Conservation (phyloP, 1,140 invertebrate genomes). For the Papilio glaucus region DNA sequence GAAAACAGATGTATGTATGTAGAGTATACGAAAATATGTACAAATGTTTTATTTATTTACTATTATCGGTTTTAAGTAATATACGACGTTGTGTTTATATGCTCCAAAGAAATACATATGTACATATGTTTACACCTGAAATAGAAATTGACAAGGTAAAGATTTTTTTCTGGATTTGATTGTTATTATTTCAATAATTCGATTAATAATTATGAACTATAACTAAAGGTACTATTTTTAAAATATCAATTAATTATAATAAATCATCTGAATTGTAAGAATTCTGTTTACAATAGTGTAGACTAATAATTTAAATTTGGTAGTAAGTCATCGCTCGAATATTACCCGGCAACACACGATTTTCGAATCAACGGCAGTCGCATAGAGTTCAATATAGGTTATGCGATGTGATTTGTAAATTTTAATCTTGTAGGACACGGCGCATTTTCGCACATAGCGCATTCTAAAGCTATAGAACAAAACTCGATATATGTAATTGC, state of each 20-base stretch:
- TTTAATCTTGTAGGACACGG: neutral
- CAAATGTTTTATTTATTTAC: neutral
- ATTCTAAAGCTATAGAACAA: conserved; percentile 19
- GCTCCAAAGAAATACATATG: neutral
- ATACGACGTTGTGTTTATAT: neutral
- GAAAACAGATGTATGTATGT: neutral
- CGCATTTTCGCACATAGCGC: conserved; percentile 33
- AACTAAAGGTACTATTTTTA: neutral
- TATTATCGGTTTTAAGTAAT: neutral
- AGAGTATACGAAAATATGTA: no score
- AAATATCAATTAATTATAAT: neutral
- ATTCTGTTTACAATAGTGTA: neutral
- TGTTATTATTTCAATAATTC: neutral
- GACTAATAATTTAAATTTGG: neutral
- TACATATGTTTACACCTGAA: neutral
- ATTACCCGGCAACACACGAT: neutral
- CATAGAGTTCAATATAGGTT: neutral
- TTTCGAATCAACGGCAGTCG: neutral
- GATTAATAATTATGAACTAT: neutral
- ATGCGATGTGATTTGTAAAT: neutral
- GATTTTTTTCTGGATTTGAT: neutral
- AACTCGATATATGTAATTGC: conserved; percentile 43
- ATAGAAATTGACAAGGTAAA: neutral
- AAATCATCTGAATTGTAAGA: neutral
- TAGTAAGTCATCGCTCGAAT: neutral